Evolutionary conservation across 2,113 vertebrate genomes (phyloP).

Genomic region (Halichoeres trimaculatus): DNA sequence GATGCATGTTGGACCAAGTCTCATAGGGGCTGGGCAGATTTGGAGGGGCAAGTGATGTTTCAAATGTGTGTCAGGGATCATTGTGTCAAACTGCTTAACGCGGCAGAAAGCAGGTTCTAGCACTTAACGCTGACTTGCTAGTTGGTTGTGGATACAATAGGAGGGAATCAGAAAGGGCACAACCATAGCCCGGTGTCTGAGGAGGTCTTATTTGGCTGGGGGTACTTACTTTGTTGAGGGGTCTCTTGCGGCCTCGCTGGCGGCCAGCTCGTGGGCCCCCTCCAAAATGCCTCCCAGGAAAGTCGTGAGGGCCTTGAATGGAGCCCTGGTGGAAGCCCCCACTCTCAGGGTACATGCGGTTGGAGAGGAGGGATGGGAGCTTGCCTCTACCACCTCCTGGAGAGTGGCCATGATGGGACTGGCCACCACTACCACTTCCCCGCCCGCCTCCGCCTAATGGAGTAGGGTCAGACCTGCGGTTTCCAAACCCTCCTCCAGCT

Average conservation of each 20-base stretch:
- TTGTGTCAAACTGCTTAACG: constrained; percentile 30
- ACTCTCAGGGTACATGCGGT: constrained; percentile 88
- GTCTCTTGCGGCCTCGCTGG: constrained; percentile 89
- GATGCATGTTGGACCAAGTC: constrained; percentile 29
- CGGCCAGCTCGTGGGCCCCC: constrained; percentile 87
- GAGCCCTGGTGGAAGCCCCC: constrained; percentile 85
- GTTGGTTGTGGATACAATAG: constrained; percentile 35
- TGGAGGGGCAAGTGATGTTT: constrained; percentile 16
- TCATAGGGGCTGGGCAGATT: constrained; percentile 21
- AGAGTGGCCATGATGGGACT: constrained; percentile 80
- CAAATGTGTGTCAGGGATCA: constrained; percentile 15
- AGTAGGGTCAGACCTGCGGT: constrained; percentile 83
- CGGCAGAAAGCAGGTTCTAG: constrained; percentile 37
- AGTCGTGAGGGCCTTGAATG: constrained; percentile 86
- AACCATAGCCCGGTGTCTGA: constrained; percentile 63
- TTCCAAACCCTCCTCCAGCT: constrained; percentile 80
- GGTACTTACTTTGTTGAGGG: constrained; percentile 89
- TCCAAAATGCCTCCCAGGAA: constrained; percentile 89
- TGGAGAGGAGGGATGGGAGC: constrained; percentile 93
- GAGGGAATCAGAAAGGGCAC: constrained; percentile 62
- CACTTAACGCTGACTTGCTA: constrained; percentile 45
- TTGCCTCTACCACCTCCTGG: constrained; percentile 86
- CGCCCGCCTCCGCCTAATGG: constrained; percentile 83
- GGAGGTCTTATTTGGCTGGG: constrained; percentile 68
- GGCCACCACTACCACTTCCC: constrained; percentile 80